phyloP scores from a whole-genome alignment of 2,888 invertebrate genomes.

The Brenthis daphne region DNA sequence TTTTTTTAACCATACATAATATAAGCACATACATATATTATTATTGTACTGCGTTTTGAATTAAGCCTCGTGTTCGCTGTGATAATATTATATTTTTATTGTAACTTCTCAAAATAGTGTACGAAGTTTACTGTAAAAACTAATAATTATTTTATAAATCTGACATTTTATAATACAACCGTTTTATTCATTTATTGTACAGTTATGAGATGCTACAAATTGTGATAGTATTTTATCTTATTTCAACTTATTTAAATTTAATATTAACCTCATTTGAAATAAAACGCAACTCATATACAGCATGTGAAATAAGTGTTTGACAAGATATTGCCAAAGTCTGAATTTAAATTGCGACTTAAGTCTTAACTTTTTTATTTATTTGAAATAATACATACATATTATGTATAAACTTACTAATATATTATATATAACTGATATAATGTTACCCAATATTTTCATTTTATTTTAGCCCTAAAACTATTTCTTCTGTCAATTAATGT shows the following conservation, averaged over 20 bases:
- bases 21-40: background rate
- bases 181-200: too few relatives aligned
- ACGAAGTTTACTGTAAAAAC: background rate
- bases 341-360: conserved; percentile 29
- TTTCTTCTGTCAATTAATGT: conserved; percentile 77
- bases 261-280: conserved; percentile 10
- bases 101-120: conserved; percentile 7
- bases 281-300: conserved; percentile 10
- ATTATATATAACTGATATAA: background rate
- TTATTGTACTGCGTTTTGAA: conserved; percentile 48
- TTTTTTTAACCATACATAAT: background rate
- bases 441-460: background rate
- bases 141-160: too few relatives aligned
- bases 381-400: too few relatives aligned
- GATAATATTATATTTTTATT: conserved; percentile 49
- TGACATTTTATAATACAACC: too few relatives aligned
- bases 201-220: background rate
- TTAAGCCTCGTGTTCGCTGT: conserved; percentile 68
- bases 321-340: conserved; percentile 39
- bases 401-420: background rate
- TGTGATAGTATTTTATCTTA: background rate
- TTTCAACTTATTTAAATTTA: background rate
- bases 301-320: conserved; percentile 34
- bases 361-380: background rate
- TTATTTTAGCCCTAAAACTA: conserved; percentile 17